Evolutionary conservation across 2,888 invertebrate genomes (phyloP), one percentile per base, ranked within the genome.

Genomic region (Ptychoptera contaminata): DNA sequence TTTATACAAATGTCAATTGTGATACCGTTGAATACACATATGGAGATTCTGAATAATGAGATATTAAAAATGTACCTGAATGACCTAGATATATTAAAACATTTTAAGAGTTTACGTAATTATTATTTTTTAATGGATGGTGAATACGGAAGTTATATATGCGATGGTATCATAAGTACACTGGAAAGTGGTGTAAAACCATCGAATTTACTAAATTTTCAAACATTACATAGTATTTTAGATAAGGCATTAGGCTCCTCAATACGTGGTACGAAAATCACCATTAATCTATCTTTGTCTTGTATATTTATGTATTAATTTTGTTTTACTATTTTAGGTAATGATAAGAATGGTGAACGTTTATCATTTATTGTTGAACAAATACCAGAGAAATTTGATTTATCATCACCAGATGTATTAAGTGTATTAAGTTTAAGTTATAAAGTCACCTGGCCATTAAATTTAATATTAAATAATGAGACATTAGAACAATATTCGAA

Each of bases 111-210:
- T 58, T 61, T 86, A n/a, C 72, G 82, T 39, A 78, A 81, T 56
- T 85, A 80, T 54, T 86, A 79, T 59, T 84, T 86, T 53, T 58
- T 85, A 16, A 71, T 83, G 68, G 83, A 86, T 52, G 85, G 85
- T 1, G 83, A 85, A 60, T 86, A 85, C 59, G 78, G 79, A 0
- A 73, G 74, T 31, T 76, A 76, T 51, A 74, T 86, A 12, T 82
- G 81, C 32, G 72, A 76, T 42, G 79, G 77, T 50, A 62, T 86
- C 46, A 82, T 82, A 50, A 67, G 71, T 1, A 76, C 76, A 49
- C 59, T 85, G 42, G 76, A 77, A 44, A 70, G 71, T n/a, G 77
- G 75, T 1, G 62, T 74, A 29, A 69, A 71, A 52, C 82, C 83
- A 0, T 67, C 70, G 11, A 79, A 82, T 53, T 56, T 85, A 46